Evolutionary conservation across 2,797 vertebrate species (phyloP), one percentile per base, ranked within the genome.

Genomic region (Alectoris magna): DNA sequence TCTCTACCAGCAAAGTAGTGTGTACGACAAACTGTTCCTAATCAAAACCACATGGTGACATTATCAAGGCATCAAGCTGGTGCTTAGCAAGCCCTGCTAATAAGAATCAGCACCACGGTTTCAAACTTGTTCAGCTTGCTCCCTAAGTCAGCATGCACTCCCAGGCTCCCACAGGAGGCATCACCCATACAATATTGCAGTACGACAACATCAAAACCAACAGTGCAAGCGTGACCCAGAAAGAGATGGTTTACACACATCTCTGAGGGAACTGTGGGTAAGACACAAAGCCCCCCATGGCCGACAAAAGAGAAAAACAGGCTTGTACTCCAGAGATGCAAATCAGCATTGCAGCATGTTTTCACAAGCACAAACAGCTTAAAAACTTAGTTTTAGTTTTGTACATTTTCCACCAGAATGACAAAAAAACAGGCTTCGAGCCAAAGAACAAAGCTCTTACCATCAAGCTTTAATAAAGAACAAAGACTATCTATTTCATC

Each of bases 401-500:
- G 36, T 73, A 31, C 11, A 0, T 5, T 39, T 79, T 60, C 9
- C 10, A 51, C 41, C 34, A 59, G 62, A 85, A 90, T 48, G 78
- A 71, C 64, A 90, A 88, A 78, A 48, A 91, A 48, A 3, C 27
- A 84, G 81, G 68, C 69, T 91, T 74, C 80, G 41, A 94, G 78
- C 86, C 78, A 94, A 71, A 79, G 69, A 84, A 43, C 13, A 70
- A 88, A 88, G 38, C 72, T 87, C 38, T 91, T 90, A 44, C 66
- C 77, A 88, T 59, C 91, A 69, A 93, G 71, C 36, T 92, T 93
- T 64, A 90, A 43, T 90, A 67, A 90, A 95, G 87, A 93, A 48
- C 82, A 92, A 92, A 81, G 73, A 92, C 69, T 63, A 89, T 87
- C 69, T 66, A 12, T 94, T 85, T 91, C 48, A 26, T 46, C 87